Evolutionary conservation across 2,797 vertebrate genomes (phyloP), one percentile per base, ranked within the genome.

Genomic region (Serranus cabrilla): DNA sequence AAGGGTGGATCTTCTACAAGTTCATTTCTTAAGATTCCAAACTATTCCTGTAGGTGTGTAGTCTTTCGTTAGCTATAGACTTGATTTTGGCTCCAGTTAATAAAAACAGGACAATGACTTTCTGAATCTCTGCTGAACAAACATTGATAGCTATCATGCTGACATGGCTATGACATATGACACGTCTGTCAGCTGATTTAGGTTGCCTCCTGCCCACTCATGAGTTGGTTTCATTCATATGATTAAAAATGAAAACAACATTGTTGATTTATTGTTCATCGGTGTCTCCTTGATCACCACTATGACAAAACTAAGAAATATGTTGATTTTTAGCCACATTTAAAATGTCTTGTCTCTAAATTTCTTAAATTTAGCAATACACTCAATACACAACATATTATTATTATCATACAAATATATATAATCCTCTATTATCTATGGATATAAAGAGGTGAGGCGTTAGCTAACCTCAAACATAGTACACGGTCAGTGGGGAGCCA

Each of bases 401-500:
- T 82, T 71, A 65, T 10, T 84, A 85, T 85, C 66, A 87, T 86
- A 90, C 86, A 91, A 80, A 92, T 86, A 90, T 87, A 91, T 85
- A 89, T 80, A 85, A 47, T 66, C 82, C 79, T 91, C 81, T 91
- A 87, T 86, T 54, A 67, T 81, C 85, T 90, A 89, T 77, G 73
- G 80, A 80, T 90, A 92, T 87, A 74, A 87, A 87, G 87, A 89
- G 63, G 78, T 20, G 77, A 83, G 85, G 76, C 18, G 31, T 60
- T 69, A 72, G 78, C 79, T 75, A 60, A 80, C 78, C 82, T 87
- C 81, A 49, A 18, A 88, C 57, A 59, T 84, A 56, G 71, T 81
- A 88, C 83, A 87, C 66, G 77, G 74, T 82, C 66, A 74, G 34
- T 37, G 52, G 74, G 73, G 81, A 82, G 74, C 71, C 76, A 74